Percentiles rank a stretch among this genome's conserved stretches.
These are phyloP conservation scores for Tuberolachnus salignus DNA, from an alignment of 2,888 invertebrate genomes.

Conservation along the genomic window DNA sequence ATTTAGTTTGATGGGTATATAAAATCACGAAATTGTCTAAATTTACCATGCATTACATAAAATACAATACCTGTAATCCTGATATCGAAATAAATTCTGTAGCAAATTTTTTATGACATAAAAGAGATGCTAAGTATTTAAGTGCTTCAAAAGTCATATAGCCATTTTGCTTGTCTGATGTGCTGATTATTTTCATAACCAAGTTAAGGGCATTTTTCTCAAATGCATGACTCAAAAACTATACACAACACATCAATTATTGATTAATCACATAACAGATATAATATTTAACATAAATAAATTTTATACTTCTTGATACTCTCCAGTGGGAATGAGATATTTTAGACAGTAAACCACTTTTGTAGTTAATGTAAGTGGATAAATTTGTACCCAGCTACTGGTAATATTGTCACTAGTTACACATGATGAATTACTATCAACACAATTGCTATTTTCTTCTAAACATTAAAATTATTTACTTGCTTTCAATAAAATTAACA, in stretches of 20 bases:
- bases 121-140: conserved; percentile 89
- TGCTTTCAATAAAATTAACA: too few species aligned
- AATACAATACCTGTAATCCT: conserved; percentile 73
- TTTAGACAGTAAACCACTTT: conserved; percentile 90
- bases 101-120: conserved; percentile 98
- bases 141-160: conserved; percentile 94
- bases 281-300: background rate
- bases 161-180: conserved; percentile 55
- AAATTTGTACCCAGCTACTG: conserved; percentile 86
- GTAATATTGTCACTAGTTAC: conserved; percentile 87
- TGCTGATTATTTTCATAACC: conserved; percentile 88
- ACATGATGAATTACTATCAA: conserved; percentile 87
- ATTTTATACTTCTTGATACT: conserved; percentile 84
- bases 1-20: too few species aligned
- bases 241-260: conserved; percentile 60
- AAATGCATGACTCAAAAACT: conserved; percentile 90
- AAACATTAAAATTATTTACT: conserved; percentile 4
- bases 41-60: background rate
- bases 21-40: too few species aligned
- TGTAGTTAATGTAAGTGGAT: conserved; percentile 86
- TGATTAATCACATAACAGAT: background rate
- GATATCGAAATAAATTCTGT: conserved; percentile 91
- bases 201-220: conserved; percentile 90
- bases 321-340: conserved; percentile 96
- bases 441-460: conserved; percentile 60